phyloP scores from a whole-genome alignment of 2,797 vertebrate genomes.

The Hafferia zeledoni region DNA sequence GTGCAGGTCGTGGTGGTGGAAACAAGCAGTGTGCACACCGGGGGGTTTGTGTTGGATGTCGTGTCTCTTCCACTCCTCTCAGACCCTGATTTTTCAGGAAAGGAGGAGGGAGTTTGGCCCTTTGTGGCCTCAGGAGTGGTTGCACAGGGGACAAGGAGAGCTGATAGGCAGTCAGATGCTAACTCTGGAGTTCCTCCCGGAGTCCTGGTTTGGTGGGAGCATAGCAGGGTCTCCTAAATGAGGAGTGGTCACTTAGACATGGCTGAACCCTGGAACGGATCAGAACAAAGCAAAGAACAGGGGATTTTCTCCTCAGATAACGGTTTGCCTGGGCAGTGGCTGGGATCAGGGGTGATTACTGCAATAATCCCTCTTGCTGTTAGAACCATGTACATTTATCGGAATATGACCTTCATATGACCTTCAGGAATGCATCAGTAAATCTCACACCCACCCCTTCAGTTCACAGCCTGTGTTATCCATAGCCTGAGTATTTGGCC shows the following conservation, averaged over 20 bases:
- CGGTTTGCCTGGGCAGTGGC: not conserved
- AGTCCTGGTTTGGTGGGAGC: not conserved
- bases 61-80: not conserved
- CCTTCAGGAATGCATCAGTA: not conserved
- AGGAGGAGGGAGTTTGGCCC: not conserved
- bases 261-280: not conserved
- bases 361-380: not conserved
- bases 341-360: not conserved
- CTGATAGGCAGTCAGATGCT: not conserved
- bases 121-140: not conserved
- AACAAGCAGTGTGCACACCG: rapidly evolving
- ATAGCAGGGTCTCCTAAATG: not conserved
- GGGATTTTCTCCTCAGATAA: not conserved
- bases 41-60: not conserved
- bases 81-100: not conserved
- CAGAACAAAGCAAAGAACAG: not conserved
- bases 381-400: not conserved
- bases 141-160: not conserved
- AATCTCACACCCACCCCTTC: not conserved
- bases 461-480: not conserved
- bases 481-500: not conserved
- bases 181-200: not conserved
- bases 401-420: not conserved
- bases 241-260: not conserved
- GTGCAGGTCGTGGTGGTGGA: not conserved